Evolutionary conservation across 2,888 invertebrate genomes (phyloP), one percentile per base, ranked within the genome.

Genomic region (Norana najaformis): DNA sequence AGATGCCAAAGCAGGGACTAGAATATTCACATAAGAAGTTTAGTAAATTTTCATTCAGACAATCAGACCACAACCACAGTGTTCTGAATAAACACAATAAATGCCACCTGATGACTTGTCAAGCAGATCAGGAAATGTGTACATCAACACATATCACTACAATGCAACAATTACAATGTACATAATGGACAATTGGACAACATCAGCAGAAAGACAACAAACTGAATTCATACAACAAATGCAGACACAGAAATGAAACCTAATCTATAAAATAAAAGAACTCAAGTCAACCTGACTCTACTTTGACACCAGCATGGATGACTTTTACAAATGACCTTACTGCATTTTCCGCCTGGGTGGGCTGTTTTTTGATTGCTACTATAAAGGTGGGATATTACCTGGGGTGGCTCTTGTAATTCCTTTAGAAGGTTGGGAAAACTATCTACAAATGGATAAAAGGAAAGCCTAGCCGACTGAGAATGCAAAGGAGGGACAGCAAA

Each of bases 51-150:
- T 69, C 69, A 13, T 69, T n/a, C 30, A 69, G 69, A 69, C 69
- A 30, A n/a, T 69, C 69, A n/a, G 69, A 69, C 30, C n/a, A 69
- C 69, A 69, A 69, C n/a, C 69, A 69, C 69, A 30, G n/a, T n/a
- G 8, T n/a, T 69, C 69, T n/a, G 69, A 69, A 69, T n/a, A 69
- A 69, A 69, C n/a, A 69, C 69, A 69, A 30, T 30, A 69, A n/a
- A 69, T 23, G 23, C 69, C 69, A 69, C 69, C 69, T 69, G 69
- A n/a, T 69, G 69, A 69, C n/a, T 69, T 69, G 69, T 69, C 69
- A 69, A 69, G 69, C 69, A 69, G 69, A 69, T 69, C 69, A 69
- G 69, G n/a, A 69, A 69, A 69, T 69, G 69, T 69, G 69, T 69
- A 69, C 69, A 69, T 69, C 69, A 69, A 16, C 69, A n/a, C 69